Base-by-base conservation (phyloP, 2,888 invertebrate genomes). In the Amphipoea oculea region DNA sequence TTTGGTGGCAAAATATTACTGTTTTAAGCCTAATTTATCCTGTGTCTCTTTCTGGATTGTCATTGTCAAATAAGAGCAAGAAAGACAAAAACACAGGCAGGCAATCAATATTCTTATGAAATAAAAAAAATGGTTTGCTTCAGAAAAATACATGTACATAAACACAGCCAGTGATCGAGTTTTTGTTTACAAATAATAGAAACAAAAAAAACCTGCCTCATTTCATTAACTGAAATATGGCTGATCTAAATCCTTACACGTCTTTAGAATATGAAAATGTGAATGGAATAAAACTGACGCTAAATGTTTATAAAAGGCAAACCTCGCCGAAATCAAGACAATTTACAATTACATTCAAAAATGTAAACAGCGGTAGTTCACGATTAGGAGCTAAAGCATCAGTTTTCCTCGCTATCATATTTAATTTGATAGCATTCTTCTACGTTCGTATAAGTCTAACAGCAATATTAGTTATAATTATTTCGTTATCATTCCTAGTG, bases 261-360 rank as follows among this genome's bases (percentile, higher is more conserved):
- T 68, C 88, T 71, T 82, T 94, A 68, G 92, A 95, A 63, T 89
- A 93, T 62, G 95, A 95, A 83, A 97, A 97, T 88, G 94, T 96
- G 1, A 96, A 97, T 79, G 96, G 96, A 45, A 92, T 96, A 4
- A 92, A 92, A 87, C 82, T 97, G 75, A 90, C 90, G 3, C 80
- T 97, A 73, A 92, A 92, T 84, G 90, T 96, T 40, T 92, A 92
- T 79, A 92, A 90, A 73, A 90, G 93, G 23, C 91, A 88, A 83
- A 92, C 90, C 82, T 87, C 94, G 2, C 94, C 94, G 14, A 95
- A 93, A 85, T 95, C 96, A 17, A 94, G 93, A 81, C 89, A 91
- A n/a, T 96, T 95, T 85, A 95, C 93, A 23, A 94, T 97, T 78
- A 93, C 95, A 0, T 97, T 93, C 77, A 95, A 94, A 93, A 94